phyloP scores from a whole-genome alignment of 2,113 vertebrate genomes.

The Campylomormyrus tamandua region DNA sequence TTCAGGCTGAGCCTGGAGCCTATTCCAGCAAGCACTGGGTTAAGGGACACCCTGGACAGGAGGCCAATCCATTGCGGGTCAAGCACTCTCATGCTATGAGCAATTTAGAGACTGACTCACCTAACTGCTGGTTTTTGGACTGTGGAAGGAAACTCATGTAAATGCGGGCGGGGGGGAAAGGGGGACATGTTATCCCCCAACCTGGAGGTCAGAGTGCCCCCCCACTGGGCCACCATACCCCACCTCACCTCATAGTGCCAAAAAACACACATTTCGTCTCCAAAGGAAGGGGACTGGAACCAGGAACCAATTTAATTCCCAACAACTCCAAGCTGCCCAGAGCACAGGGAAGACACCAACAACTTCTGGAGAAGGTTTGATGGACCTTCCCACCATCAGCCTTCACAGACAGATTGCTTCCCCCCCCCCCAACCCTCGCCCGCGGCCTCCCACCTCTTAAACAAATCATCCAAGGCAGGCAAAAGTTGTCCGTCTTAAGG shows the following conservation, averaged over 20 bases:
- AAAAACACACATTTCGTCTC: neutral
- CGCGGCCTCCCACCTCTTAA: neutral
- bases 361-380: neutral
- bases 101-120: neutral
- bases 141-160: neutral
- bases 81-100: neutral
- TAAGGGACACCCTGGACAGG: neutral
- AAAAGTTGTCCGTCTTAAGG: slow-evolving; percentile 22
- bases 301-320: neutral
- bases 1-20: neutral
- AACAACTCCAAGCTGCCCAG: neutral
- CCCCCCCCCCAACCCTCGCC: too few relatives aligned
- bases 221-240: neutral
- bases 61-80: neutral
- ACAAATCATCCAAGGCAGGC: slow-evolving; percentile 25
- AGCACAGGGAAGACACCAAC: neutral
- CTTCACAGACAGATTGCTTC: neutral
- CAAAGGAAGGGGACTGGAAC: neutral
- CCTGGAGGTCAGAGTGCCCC: neutral
- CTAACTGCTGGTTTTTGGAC: neutral
- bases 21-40: neutral
- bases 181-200: neutral
- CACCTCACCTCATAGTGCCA: neutral
- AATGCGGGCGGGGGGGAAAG: neutral
- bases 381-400: neutral